Base-by-base conservation (phyloP, 2,888 invertebrate species). In the Holacanthella duospinosa region DNA sequence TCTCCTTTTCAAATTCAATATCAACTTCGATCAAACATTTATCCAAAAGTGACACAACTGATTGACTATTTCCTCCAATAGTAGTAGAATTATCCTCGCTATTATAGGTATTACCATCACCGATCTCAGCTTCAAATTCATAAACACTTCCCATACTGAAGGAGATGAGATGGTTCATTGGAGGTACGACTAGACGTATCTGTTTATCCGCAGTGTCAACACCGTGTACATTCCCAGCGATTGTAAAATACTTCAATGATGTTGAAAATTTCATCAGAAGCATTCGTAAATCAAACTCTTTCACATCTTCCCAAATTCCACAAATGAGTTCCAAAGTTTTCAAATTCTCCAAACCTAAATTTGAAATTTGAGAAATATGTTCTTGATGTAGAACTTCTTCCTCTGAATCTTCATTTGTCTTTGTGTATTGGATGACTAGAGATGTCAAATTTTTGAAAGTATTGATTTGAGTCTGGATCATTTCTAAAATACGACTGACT, bases 91-190 rank as follows among this genome's bases (percentile, higher is more conserved):
- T 6, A n/a, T n/a, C n/a, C n/a, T n/a, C n/a, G n/a, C n/a, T n/a
- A n/a, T n/a, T n/a, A n/a, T n/a, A n/a, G 27, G 55, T 55, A 16
- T 16, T 19, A 6, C 16, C 19, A 6, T 26, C 9, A 19, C 25
- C 27, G 4, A 12, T 29, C 25, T 29, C 28, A 6, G 27, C 6
- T 29, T 55, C 55, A 21, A 55, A 55, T 55, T 55, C 55, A 55
- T 55, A 55, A 6, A 55, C 21, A 26, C 55, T 55, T 25, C 55
- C 55, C 12, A 48, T n/a, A 21, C 21, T 48, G 48, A 48, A 48
- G 4, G 48, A 48, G 6, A n/a, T 4, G 19, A 48, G 48, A 21
- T 4, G 48, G 4, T 4, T 9, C 48, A 48, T 48, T n/a, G 4
- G 4, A 4, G 48, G 48, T 4, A 48, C 48, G 9, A 36, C 9